phyloP scores from a whole-genome alignment of 2,797 vertebrate species.

The Syndactyla subalaris region DNA sequence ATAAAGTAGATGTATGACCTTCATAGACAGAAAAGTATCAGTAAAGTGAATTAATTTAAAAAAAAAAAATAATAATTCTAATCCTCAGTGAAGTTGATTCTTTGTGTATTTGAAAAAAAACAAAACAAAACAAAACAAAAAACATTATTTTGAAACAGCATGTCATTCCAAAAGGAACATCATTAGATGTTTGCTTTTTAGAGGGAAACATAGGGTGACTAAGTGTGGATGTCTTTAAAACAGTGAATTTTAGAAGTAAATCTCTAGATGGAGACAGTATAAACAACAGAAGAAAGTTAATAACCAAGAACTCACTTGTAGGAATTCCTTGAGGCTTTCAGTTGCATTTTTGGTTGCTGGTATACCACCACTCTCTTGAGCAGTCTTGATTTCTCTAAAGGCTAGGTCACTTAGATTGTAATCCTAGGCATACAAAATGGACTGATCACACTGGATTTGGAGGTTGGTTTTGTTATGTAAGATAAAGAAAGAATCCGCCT shows the following conservation, averaged over 20 bases:
- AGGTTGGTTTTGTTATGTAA: background rate
- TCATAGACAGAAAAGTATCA: background rate
- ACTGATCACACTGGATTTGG: background rate
- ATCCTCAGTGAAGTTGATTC: background rate
- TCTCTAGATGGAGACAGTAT: background rate
- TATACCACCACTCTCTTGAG: background rate
- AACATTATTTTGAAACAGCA: background rate
- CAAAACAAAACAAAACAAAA: background rate
- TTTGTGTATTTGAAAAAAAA: background rate
- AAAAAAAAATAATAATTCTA: background rate
- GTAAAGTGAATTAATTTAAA: background rate
- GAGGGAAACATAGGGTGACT: background rate
- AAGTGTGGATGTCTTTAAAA: background rate
- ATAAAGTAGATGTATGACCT: background rate
- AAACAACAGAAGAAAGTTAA: background rate
- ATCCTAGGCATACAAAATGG: background rate
- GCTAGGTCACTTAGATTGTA: accelerated
- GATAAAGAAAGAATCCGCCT: background rate
- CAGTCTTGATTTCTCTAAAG: background rate
- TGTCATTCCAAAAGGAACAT: background rate
- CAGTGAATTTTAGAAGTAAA: background rate
- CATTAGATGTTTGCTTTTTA: background rate
- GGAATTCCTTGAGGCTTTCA: background rate
- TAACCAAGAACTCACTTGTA: background rate
- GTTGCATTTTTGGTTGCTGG: background rate